Conservation (phyloP, 2,797 vertebrate species). For the Acanthis flammea region DNA sequence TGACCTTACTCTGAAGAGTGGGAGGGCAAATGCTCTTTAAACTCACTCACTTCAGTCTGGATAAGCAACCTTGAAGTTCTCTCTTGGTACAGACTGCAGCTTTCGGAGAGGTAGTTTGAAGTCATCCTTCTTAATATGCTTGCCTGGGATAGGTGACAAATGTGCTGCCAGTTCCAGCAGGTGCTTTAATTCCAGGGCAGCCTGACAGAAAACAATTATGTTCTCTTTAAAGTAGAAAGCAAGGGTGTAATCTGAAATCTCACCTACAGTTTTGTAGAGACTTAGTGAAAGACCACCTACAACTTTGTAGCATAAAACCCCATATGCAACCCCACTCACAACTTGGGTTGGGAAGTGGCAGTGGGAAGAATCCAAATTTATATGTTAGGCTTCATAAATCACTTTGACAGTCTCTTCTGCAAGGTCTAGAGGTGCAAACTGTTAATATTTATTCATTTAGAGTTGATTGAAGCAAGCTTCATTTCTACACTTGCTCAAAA, state of each 20-base stretch:
- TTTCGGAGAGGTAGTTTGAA: not conserved
- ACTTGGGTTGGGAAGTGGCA: not conserved
- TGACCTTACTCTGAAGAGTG: not conserved
- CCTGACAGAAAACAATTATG: not conserved
- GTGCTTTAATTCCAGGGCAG: not conserved
- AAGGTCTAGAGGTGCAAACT: not conserved
- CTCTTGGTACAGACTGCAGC: not conserved
- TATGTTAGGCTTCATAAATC: not conserved
- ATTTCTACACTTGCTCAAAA: not conserved
- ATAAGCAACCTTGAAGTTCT: not conserved
- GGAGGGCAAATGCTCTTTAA: not conserved
- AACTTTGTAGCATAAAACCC: not conserved
- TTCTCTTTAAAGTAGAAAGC: not conserved
- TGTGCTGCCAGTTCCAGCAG: not conserved
- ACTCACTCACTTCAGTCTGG: not conserved
- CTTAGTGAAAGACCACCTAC: not conserved
- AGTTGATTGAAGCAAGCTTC: not conserved
- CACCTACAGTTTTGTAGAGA: not conserved
- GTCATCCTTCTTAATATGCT: not conserved
- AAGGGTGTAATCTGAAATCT: not conserved
- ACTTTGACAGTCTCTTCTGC: not conserved
- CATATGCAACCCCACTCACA: not conserved
- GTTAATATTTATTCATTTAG: not conserved
- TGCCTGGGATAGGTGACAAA: not conserved
- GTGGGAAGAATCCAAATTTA: not conserved